Conservation (phyloP, 1,140 invertebrate species). For the Formica selysi region DNA sequence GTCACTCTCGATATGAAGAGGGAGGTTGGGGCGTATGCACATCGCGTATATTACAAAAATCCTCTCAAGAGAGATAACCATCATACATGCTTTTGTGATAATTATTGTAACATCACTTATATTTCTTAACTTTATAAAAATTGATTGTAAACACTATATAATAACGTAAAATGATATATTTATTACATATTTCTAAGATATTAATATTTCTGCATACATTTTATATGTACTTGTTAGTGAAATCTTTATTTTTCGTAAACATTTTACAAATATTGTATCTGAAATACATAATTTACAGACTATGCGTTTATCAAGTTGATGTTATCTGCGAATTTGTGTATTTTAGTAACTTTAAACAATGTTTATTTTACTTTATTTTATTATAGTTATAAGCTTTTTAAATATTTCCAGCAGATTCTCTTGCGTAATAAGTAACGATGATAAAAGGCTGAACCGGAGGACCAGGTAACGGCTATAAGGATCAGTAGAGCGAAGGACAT, state of each 20-base stretch:
- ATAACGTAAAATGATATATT: neutral
- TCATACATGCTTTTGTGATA: neutral
- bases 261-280: neutral
- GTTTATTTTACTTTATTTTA: neutral
- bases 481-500: conserved; percentile 77
- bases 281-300: neutral
- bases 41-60: conserved; percentile 22
- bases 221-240: neutral
- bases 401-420: conserved; percentile 43
- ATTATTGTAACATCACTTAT: neutral
- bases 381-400: conserved; percentile 28
- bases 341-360: conserved; percentile 11
- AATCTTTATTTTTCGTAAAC: conserved; percentile 13
- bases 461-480: conserved; percentile 71
- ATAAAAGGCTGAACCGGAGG: conserved; percentile 67
- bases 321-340: neutral
- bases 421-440: conserved; percentile 61
- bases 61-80: neutral
- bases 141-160: neutral
- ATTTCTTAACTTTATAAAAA: neutral
- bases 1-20: conserved; percentile 25
- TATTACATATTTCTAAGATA: neutral
- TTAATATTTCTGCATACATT: neutral
- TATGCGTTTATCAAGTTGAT: neutral
- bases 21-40: conserved; percentile 27